Conservation (phyloP, 2,797 vertebrate genomes). For the Trachurus trachurus region DNA sequence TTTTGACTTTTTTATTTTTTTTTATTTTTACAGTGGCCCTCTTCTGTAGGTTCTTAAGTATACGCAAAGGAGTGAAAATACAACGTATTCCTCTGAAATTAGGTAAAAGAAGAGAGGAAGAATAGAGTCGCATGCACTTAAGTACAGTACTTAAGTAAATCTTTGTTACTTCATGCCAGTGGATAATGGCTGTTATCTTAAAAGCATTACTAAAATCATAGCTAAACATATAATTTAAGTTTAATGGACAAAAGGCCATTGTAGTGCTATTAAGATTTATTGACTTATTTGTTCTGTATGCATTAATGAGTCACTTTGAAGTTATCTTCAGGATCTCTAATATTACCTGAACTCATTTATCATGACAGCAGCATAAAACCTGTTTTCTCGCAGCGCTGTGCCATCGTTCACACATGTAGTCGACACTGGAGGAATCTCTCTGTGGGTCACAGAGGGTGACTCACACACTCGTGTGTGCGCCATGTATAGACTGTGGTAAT, state of each 20-base stretch:
- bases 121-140: neutral
- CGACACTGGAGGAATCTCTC: constrained; percentile 55
- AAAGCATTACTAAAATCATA: neutral
- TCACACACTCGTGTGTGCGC: constrained; percentile 58
- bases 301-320: constrained; percentile 3
- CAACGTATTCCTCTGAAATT: neutral
- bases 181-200: neutral
- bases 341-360: constrained; percentile 28
- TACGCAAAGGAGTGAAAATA: neutral
- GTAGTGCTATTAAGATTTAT: neutral
- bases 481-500: constrained; percentile 59
- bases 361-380: constrained; percentile 42
- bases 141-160: neutral
- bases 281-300: neutral
- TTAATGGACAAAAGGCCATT: neutral
- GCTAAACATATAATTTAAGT: neutral
- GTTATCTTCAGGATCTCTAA: constrained; percentile 17
- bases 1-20: too few species aligned
- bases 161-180: neutral
- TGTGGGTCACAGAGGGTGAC: constrained; percentile 45
- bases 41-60: neutral
- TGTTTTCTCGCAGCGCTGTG: constrained; percentile 54
- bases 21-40: too few species aligned
- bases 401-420: constrained; percentile 63
- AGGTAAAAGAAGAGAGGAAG: neutral